phyloP scores from a whole-genome alignment of 2,113 vertebrate genomes.

The Plotosus lineatus region DNA sequence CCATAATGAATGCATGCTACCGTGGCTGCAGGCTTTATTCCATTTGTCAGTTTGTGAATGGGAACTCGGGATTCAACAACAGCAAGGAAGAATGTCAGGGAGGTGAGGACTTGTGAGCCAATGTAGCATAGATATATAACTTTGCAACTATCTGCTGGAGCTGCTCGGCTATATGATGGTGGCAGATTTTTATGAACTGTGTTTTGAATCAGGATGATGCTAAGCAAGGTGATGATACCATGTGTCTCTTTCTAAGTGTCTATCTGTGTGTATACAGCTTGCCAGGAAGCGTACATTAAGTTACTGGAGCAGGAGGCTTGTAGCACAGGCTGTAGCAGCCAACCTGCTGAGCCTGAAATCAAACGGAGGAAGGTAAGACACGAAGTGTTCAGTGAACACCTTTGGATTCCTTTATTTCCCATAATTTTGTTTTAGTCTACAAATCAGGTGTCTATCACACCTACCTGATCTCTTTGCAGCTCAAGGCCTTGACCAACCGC shows the following conservation, averaged over 20 bases:
- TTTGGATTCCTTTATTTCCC: not conserved
- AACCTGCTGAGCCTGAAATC: conserved; percentile 80
- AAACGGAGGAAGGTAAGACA: conserved; percentile 79
- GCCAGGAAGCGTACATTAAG: conserved; percentile 87
- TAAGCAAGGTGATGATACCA: not conserved
- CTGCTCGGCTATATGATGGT: conserved; percentile 52
- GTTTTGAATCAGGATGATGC: not conserved
- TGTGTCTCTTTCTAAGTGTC: not conserved
- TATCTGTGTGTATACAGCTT: conserved; percentile 73
- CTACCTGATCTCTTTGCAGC: conserved; percentile 52
- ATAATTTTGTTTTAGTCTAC: not conserved
- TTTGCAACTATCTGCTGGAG: conserved; percentile 23
- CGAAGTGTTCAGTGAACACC: not conserved
- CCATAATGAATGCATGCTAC: conserved; percentile 88
- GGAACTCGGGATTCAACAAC: conserved; percentile 83
- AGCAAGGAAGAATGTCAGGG: conserved; percentile 89
- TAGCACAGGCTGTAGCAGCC: conserved; percentile 83
- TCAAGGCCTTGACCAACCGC: conserved; percentile 72
- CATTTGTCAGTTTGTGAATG: conserved; percentile 95
- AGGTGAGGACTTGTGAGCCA: conserved; percentile 69
- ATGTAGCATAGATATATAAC: not conserved
- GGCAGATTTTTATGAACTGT: conserved; percentile 46
- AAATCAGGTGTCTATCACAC: not conserved
- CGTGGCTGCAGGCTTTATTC: conserved; percentile 96
- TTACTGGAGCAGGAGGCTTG: conserved; percentile 86